phyloP scores from a whole-genome alignment of 2,797 vertebrate genomes.

The Mastacembelus armatus region DNA sequence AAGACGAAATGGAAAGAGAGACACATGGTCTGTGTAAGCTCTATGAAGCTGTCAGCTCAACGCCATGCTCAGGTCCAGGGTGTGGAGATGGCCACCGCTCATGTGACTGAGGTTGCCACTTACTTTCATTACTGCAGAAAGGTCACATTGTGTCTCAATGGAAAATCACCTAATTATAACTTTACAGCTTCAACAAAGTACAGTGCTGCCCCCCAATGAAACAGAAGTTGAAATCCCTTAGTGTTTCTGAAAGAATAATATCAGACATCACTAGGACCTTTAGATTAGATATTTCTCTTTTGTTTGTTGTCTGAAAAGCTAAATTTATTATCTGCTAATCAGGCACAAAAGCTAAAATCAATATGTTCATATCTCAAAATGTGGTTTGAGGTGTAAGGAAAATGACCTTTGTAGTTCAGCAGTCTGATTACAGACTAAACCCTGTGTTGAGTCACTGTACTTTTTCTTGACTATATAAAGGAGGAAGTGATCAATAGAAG shows the following conservation, averaged over 20 bases:
- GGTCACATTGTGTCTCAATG: slow-evolving; percentile 80
- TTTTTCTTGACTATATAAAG: slow-evolving; percentile 84
- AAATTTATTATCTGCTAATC: background rate
- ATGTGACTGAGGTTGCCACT: slow-evolving; percentile 74
- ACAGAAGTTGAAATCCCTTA: slow-evolving; percentile 36
- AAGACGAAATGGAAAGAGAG: slow-evolving; percentile 63
- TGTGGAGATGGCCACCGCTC: slow-evolving; percentile 69
- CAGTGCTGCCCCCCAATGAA: slow-evolving; percentile 42
- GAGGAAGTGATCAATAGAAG: slow-evolving; percentile 87
- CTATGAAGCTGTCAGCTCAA: slow-evolving; percentile 72
- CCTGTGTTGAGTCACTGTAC: slow-evolving; percentile 74
- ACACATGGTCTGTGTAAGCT: slow-evolving; percentile 66
- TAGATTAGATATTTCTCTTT: background rate
- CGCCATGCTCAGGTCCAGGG: slow-evolving; percentile 44
- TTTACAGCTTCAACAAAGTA: slow-evolving; percentile 68
- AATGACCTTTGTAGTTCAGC: slow-evolving; percentile 63
- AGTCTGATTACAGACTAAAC: slow-evolving; percentile 72
- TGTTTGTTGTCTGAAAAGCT: background rate
- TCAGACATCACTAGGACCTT: background rate
- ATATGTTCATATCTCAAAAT: slow-evolving; percentile 5
- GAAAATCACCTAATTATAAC: slow-evolving; percentile 83
- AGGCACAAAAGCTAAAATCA: background rate
- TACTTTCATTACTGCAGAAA: slow-evolving; percentile 82
- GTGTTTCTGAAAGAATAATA: slow-evolving; percentile 16
- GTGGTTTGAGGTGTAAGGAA: slow-evolving; percentile 6